Conservation (phyloP, 2,113 vertebrate species). For the Arizona elegans region DNA sequence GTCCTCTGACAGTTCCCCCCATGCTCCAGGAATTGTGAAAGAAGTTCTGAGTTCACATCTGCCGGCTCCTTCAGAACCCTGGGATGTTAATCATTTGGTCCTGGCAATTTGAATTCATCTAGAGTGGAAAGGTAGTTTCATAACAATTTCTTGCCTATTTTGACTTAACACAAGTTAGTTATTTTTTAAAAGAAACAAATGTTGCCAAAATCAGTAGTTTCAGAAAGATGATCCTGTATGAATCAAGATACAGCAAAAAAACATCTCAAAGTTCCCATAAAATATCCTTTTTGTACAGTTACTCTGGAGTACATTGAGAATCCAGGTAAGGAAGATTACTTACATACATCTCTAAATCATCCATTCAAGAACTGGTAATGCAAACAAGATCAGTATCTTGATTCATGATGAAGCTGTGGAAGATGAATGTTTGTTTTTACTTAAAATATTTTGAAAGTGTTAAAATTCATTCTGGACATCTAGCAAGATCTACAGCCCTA, state of each 20-base stretch:
- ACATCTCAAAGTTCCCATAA: not conserved
- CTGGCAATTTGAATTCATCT: not conserved
- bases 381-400: not conserved
- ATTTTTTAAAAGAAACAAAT: not conserved
- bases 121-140: not conserved
- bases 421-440: not conserved
- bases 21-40: not conserved
- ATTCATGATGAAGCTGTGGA: not conserved
- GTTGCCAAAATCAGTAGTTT: not conserved
- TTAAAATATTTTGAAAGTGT: not conserved
- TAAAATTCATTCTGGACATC: not conserved
- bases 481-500: not conserved
- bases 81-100: not conserved
- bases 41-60: not conserved
- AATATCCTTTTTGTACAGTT: not conserved
- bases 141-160: not conserved
- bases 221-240: not conserved
- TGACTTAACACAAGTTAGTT: not conserved
- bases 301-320: not conserved
- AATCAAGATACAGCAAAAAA: not conserved
- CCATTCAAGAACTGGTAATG: not conserved
- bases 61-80: not conserved
- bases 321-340: not conserved
- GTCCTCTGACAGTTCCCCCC: not conserved
- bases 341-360: not conserved